Evolutionary conservation across 2,888 invertebrate species (phyloP).

Genomic region (Pristionchus entomophagus): DNA sequence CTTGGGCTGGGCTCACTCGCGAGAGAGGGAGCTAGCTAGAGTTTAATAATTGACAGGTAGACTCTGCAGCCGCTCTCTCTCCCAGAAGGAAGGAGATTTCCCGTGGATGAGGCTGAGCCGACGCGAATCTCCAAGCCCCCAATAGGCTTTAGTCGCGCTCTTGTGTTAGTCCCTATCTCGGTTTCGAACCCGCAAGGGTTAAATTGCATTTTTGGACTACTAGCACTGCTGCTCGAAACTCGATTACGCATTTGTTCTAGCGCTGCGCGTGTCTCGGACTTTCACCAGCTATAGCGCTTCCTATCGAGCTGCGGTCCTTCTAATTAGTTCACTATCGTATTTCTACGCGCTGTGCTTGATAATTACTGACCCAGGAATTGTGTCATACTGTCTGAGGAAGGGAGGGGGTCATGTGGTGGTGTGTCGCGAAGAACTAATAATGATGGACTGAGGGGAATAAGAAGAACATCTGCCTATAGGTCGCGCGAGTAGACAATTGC

Average conservation of each 20-base stretch:
- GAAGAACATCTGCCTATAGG: constrained; percentile 34
- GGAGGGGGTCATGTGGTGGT: constrained; percentile 40
- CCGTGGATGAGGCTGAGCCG: neutral
- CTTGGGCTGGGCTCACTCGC: neutral
- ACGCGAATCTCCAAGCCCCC: neutral
- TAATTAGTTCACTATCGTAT: constrained; percentile 16
- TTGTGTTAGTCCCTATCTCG: neutral
- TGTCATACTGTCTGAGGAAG: constrained; percentile 24
- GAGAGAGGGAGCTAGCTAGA: neutral
- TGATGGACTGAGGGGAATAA: neutral
- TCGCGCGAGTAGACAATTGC: constrained; percentile 8
- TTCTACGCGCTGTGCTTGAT: neutral
- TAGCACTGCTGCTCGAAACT: no score
- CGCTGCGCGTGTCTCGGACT: constrained; percentile 33
- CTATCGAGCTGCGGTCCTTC: neutral
- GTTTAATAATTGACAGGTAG: constrained; percentile 46
- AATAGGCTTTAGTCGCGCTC: neutral
- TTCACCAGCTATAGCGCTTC: neutral
- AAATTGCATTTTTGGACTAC: constrained; percentile 16
- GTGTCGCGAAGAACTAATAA: constrained; percentile 11
- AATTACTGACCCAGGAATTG: constrained; percentile 26
- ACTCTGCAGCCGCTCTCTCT: neutral
- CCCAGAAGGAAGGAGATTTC: constrained; percentile 16
- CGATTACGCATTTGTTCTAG: constrained; percentile 33
- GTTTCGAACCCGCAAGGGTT: neutral